Conservation (phyloP, 2,888 invertebrate genomes). For the Yponomeuta malinellus region DNA sequence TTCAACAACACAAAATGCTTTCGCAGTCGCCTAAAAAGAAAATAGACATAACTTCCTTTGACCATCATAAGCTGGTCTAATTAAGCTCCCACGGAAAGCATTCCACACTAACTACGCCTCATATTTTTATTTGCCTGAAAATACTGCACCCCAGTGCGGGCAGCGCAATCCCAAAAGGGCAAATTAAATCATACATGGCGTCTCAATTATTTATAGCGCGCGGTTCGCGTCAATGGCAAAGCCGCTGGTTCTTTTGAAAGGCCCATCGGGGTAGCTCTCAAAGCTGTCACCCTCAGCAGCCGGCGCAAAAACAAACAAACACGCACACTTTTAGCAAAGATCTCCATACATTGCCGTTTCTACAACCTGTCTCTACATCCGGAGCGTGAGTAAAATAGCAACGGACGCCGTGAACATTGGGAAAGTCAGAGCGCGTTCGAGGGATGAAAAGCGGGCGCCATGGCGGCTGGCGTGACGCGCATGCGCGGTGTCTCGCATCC, state of each 20-base stretch:
- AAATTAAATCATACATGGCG: slow-evolving; percentile 70
- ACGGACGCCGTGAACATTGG: slow-evolving; percentile 40
- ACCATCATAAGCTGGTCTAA: slow-evolving; percentile 9
- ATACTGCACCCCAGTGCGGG: slow-evolving; percentile 38
- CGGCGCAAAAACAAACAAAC: slow-evolving; percentile 43
- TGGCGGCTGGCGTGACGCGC: slow-evolving; percentile 61
- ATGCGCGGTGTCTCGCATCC: slow-evolving; percentile 60
- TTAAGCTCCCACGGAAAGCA: slow-evolving; percentile 9
- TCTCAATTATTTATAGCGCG: slow-evolving; percentile 70
- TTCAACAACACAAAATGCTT: no score
- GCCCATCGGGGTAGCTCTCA: slow-evolving; percentile 64
- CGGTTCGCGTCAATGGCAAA: slow-evolving; percentile 52
- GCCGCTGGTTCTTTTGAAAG: slow-evolving; percentile 67
- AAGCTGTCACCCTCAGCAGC: slow-evolving; percentile 66
- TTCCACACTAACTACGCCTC: neutral
- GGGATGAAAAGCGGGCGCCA: slow-evolving; percentile 54
- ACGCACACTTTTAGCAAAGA: slow-evolving; percentile 30
- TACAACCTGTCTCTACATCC: slow-evolving; percentile 26
- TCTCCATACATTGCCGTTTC: slow-evolving; percentile 39
- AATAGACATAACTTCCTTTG: slow-evolving; percentile 5
- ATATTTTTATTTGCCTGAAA: slow-evolving; percentile 31
- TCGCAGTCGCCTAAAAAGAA: no score
- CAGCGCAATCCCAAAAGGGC: slow-evolving; percentile 56
- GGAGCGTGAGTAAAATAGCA: slow-evolving; percentile 42
- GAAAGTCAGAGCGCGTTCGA: slow-evolving; percentile 30